phyloP scores from a whole-genome alignment of 2,797 vertebrate species.

The Tenualosa ilisha region DNA sequence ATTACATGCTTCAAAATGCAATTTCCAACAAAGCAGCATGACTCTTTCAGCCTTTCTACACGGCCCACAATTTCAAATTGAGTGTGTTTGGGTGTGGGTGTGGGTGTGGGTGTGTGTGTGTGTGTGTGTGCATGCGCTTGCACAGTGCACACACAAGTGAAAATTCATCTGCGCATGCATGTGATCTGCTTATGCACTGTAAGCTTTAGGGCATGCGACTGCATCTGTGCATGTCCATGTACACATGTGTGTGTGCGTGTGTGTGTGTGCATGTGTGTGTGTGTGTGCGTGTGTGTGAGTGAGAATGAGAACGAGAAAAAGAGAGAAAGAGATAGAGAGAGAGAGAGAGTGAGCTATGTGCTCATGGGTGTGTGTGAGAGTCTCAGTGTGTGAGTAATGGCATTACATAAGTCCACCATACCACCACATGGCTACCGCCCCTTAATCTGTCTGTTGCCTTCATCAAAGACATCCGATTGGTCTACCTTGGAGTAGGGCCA shows the following conservation, averaged over 20 bases:
- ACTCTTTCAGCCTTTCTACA: too few relatives aligned
- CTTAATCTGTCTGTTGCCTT: neutral
- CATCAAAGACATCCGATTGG: neutral
- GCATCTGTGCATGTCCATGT: neutral
- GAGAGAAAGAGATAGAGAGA: too few relatives aligned
- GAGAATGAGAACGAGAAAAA: too few relatives aligned
- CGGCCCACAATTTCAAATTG: too few relatives aligned
- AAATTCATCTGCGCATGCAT: neutral
- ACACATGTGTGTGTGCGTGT: neutral
- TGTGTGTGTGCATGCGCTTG: too few relatives aligned
- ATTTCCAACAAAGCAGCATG: neutral
- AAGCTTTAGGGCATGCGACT: neutral
- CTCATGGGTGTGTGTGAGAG: neutral
- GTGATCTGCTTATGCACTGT: neutral
- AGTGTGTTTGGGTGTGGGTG: too few relatives aligned
- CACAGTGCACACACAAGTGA: neutral
- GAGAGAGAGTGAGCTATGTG: neutral
- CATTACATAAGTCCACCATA: slow-evolving; percentile 9
- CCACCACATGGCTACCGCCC: neutral
- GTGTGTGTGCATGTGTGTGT: neutral
- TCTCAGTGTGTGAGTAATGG: neutral
- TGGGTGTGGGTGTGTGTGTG: too few relatives aligned
- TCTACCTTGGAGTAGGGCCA: neutral
- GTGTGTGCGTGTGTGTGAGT: neutral
- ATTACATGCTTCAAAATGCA: neutral